phyloP scores from a whole-genome alignment of 2,113 vertebrate genomes.

The Gasterosteus aculeatus region DNA sequence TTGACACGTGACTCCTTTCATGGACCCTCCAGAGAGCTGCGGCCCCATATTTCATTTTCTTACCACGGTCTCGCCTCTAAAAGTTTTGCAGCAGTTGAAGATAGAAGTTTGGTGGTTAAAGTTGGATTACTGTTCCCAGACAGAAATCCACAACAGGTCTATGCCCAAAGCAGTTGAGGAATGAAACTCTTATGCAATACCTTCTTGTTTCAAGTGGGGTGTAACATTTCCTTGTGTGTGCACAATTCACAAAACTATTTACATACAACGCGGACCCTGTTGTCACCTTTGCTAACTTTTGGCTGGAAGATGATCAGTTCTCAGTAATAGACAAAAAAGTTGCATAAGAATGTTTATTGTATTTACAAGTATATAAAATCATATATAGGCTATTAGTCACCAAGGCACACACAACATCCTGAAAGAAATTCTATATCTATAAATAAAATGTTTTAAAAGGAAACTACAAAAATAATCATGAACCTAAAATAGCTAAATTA shows the following conservation, averaged over 20 bases:
- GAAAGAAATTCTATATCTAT: neutral
- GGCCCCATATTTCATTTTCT: no score
- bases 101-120: no score
- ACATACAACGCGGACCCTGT: neutral
- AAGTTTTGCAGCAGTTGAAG: neutral
- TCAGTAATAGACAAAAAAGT: neutral
- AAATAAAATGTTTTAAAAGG: neutral
- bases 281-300: constrained; percentile 9
- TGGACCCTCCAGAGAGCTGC: neutral
- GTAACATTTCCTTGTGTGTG: neutral
- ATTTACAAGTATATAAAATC: constrained; percentile 32
- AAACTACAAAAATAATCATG: neutral
- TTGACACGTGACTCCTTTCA: neutral
- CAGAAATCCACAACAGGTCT: no score
- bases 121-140: no score
- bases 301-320: constrained; percentile 20
- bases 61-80: no score
- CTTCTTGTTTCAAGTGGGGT: neutral
- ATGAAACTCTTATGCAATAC: neutral
- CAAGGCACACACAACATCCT: neutral
- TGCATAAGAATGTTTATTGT: constrained; percentile 38
- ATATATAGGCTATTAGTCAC: constrained; percentile 13
- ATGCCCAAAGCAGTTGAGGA: neutral
- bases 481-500: neutral
- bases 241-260: constrained; percentile 2